Percentiles rank a stretch among this genome's conserved stretches.
These are phyloP conservation scores for Colossoma macropomum DNA, from an alignment of 2,113 vertebrate genomes.

Conservation along the genomic window DNA sequence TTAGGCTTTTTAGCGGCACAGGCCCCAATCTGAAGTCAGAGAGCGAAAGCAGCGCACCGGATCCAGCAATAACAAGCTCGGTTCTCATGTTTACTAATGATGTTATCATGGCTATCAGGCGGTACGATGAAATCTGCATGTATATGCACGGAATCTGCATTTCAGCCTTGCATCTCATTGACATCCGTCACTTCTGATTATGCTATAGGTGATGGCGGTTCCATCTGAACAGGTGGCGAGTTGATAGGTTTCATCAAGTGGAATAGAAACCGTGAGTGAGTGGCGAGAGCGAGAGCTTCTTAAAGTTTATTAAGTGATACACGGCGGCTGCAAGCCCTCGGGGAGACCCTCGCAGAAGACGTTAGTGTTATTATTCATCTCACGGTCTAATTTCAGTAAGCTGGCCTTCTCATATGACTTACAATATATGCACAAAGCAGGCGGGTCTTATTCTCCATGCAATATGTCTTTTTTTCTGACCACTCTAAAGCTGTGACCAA, in stretches of 20 bases:
- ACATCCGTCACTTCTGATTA: not conserved
- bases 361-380: conserved; percentile 31
- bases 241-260: conserved; percentile 35
- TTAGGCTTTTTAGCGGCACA: conserved; percentile 43
- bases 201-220: not conserved
- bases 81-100: conserved; percentile 29
- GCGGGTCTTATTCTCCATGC: too few species aligned
- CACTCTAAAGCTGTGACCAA: too few species aligned
- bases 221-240: not conserved
- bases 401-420: not conserved
- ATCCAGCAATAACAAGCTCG: conserved; percentile 6
- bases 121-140: conserved; percentile 10
- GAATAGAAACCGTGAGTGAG: conserved; percentile 19
- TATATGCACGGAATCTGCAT: not conserved
- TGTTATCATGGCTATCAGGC: conserved; percentile 1
- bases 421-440: too few species aligned
- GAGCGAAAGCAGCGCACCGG: not conserved
- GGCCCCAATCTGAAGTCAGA: conserved; percentile 43
- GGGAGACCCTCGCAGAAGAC: not conserved
- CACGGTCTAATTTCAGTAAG: conserved; percentile 14
- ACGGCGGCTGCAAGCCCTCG: not conserved
- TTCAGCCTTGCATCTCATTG: not conserved
- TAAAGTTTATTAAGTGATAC: conserved; percentile 28
- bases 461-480: too few species aligned
- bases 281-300: conserved; percentile 20